Percentiles rank a stretch among this genome's conserved stretches.
These are phyloP conservation scores for Theonella swinhoei DNA, from an alignment of 37 sponge, comb jelly and placozoan species.

Conservation along the genomic window DNA sequence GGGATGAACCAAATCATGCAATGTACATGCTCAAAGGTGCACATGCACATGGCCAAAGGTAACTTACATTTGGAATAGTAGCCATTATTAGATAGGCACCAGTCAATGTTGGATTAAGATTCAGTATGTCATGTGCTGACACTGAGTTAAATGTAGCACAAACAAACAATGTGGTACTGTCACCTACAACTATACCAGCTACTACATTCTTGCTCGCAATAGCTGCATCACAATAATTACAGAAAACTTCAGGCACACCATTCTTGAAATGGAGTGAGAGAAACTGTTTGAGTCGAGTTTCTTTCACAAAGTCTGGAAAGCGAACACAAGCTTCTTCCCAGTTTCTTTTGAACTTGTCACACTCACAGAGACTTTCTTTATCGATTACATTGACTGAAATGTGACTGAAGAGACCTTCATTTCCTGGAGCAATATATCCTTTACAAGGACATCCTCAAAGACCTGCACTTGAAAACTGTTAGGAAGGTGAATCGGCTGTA, in stretches of 20 bases:
- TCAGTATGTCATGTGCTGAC: not conserved
- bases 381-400: not conserved
- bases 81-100: not conserved
- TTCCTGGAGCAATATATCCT: not conserved
- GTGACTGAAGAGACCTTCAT: not conserved
- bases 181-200: not conserved
- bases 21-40: too few relatives aligned
- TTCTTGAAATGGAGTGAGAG: not conserved
- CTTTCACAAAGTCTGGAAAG: not conserved
- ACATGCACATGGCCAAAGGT: too few relatives aligned
- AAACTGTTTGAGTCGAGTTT: not conserved
- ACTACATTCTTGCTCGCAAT: not conserved
- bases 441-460: not conserved
- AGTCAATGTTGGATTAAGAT: not conserved
- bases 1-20: too few relatives aligned
- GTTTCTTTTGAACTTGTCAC: too few relatives aligned
- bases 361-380: too few relatives aligned
- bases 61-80: not conserved
- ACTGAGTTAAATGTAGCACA: not conserved
- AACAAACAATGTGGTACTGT: not conserved
- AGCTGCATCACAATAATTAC: not conserved
- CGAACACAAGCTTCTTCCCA: not conserved
- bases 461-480: not conserved
- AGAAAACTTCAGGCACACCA: not conserved
- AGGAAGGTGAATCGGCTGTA: conserved; percentile 3